Evolutionary conservation across 2,888 invertebrate species (phyloP).

Genomic region (Agrochola macilenta): DNA sequence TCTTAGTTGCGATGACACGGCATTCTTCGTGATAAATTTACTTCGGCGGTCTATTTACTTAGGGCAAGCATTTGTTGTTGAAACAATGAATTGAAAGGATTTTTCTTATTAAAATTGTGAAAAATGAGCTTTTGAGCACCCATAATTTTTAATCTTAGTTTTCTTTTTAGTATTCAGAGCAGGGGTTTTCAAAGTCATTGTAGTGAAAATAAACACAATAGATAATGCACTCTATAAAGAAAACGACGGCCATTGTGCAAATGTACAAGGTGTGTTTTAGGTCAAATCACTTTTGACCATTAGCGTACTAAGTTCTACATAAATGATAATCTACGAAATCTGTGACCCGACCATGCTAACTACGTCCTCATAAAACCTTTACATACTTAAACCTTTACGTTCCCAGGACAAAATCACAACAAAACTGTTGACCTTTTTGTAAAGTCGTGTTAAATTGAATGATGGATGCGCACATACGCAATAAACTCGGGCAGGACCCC

Average conservation of each 20-base stretch:
- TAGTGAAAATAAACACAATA: neutral
- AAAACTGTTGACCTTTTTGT: slow-evolving; percentile 61
- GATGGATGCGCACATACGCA: slow-evolving; percentile 61
- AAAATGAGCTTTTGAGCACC: neutral
- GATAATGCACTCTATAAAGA: neutral
- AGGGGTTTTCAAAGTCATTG: neutral
- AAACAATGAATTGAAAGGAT: slow-evolving; percentile 52
- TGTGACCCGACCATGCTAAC: neutral
- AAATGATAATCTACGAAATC: neutral
- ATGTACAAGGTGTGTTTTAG: neutral
- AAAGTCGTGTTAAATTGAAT: slow-evolving; percentile 62
- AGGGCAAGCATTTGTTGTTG: slow-evolving; percentile 59
- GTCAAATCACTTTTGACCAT: neutral
- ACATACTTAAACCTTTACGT: slow-evolving; percentile 12
- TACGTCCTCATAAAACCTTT: neutral
- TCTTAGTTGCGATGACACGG: slow-evolving; percentile 85
- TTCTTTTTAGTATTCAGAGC: neutral
- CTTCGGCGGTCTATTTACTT: slow-evolving; percentile 64
- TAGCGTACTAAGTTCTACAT: neutral
- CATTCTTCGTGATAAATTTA: slow-evolving; percentile 72
- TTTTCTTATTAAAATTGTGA: slow-evolving; percentile 41
- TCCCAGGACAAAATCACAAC: slow-evolving; percentile 43
- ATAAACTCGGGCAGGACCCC: slow-evolving; percentile 45
- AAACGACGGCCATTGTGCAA: neutral
- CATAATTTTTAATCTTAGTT: neutral